phyloP scores from a whole-genome alignment of 2,888 invertebrate species.

The Eurytoma californica region DNA sequence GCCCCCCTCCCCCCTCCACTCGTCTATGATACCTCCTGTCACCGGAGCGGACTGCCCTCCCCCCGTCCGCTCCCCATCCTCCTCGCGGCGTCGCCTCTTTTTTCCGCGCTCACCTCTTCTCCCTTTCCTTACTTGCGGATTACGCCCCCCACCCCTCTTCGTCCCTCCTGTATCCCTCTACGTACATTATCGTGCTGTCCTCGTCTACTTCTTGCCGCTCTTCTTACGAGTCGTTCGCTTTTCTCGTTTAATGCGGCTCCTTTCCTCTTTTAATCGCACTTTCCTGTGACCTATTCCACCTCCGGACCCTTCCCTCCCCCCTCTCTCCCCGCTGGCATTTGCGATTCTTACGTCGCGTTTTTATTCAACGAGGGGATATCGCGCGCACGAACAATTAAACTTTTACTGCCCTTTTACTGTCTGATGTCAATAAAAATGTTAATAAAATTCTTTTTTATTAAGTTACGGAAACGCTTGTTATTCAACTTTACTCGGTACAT shows the following conservation, averaged over 20 bases:
- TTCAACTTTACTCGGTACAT: neutral
- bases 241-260: constrained; percentile 24
- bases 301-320: too few species aligned
- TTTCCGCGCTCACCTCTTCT: neutral
- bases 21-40: constrained; percentile 5
- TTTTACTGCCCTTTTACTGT: neutral
- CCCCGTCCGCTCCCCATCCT: neutral
- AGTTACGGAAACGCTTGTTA: too few species aligned
- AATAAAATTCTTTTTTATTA: too few species aligned
- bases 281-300: constrained; percentile 36
- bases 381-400: neutral
- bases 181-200: constrained; percentile 27
- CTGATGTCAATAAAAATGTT: neutral
- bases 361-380: too few species aligned
- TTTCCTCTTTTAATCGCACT: constrained; percentile 35
- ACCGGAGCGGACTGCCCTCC: neutral
- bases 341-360: neutral
- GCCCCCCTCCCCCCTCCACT: neutral
- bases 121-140: neutral
- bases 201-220: neutral
- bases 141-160: neutral
- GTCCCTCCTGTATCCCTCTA: constrained; percentile 18
- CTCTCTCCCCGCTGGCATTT: neutral
- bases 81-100: neutral
- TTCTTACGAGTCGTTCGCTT: neutral